These are phyloP conservation scores for Lacerta bilineata DNA, from an alignment of 2,797 vertebrate species.

Conservation along the genomic window DNA sequence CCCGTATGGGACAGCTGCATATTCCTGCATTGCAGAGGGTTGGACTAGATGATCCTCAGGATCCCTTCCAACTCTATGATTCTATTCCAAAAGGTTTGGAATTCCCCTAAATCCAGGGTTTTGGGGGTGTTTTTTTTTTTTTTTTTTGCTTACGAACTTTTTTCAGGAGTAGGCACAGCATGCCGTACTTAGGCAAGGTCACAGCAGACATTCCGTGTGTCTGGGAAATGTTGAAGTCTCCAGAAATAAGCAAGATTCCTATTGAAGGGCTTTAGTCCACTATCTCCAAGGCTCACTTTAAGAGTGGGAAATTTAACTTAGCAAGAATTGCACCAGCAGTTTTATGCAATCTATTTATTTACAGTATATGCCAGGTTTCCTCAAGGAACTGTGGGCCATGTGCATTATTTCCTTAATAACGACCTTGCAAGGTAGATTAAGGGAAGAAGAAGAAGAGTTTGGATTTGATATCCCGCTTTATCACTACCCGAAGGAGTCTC, in stretches of 20 bases:
- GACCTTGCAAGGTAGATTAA: background rate
- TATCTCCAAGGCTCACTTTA: background rate
- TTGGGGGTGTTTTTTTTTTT: background rate
- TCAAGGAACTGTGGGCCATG: background rate
- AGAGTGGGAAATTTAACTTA: too few relatives aligned
- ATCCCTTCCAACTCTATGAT: too few relatives aligned
- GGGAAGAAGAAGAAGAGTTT: too few relatives aligned
- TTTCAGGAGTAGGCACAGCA: background rate
- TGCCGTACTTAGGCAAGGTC: background rate
- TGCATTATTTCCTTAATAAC: background rate
- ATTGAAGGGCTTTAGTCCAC: background rate
- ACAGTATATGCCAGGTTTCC: background rate
- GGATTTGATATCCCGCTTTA: too few relatives aligned
- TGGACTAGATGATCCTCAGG: too few relatives aligned
- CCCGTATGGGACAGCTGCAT: too few relatives aligned
- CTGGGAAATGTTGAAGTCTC: background rate
- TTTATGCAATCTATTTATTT: background rate
- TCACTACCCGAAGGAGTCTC: too few relatives aligned
- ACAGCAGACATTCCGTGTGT: background rate
- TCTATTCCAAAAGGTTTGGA: too few relatives aligned
- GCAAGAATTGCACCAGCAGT: background rate
- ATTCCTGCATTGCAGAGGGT: too few relatives aligned
- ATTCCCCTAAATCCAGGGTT: background rate
- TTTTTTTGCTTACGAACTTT: background rate
- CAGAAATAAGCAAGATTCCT: background rate